Evolutionary conservation across 2,888 invertebrate genomes (phyloP), one percentile per base, ranked within the genome.

Genomic region (Agonopterix arenella): DNA sequence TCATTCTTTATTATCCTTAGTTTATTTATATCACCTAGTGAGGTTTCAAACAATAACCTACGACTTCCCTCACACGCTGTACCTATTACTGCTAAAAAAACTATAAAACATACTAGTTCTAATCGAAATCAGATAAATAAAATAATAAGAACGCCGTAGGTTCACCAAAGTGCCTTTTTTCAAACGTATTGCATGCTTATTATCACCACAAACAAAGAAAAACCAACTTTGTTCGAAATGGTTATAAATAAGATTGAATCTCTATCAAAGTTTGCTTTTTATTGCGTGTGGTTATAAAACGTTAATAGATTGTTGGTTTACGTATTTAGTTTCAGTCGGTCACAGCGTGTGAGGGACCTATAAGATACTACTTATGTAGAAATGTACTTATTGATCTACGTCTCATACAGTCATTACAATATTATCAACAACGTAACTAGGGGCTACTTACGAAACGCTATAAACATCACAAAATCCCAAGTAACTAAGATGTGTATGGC

Each of bases 1-100:
- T 70, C 74, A 62, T 71, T 72, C 68, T 66, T 73, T 74, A 72
- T 68, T 70, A 75, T 68, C 57, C 72, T 76, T 80, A 80, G 64
- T 66, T 76, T 74, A 73, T 69, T 70, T 78, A 79, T 85, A 84
- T 84, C 80, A 80, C 79, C 88, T 86, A 88, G 77, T 86, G 85
- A 88, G 86, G 88, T 85, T 84, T 80, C 80, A 82, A 84, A 84
- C 78, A 70, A 48, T 48, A 82, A 68, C 71, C 84, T 84, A 85
- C 73, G 54, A 84, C 73, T 53, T 53, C 54, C 79, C 84, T 73
- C 85, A 78, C 85, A 78, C 83, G 82, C 70, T 63, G 61, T 56
- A 11, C 43, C 40, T 9, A n/a, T n/a, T 9, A 40, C 9, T 40
- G 40, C n/a, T 40, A 28, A 28, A 28, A 13, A 28, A 28, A 5